Evolutionary conservation across 2,797 vertebrate species (phyloP).

Genomic region (Streptopelia turtur): DNA sequence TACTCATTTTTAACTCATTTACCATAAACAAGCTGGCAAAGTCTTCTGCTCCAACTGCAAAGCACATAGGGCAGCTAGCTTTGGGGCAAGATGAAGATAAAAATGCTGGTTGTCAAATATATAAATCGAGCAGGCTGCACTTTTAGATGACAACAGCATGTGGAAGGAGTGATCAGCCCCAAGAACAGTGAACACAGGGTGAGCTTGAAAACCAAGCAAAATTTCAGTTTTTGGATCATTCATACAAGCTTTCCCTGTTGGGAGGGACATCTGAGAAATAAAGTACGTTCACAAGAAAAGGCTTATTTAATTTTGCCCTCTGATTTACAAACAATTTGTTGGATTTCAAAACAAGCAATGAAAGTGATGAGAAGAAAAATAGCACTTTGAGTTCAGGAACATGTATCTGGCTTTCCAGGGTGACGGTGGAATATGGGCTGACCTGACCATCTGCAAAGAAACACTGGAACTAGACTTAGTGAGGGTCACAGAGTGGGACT

Average conservation of each 20-base stretch:
- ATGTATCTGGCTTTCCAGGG: neutral
- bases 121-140: neutral
- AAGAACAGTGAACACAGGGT: neutral
- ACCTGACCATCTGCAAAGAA: neutral
- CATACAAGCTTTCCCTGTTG: neutral
- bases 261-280: neutral
- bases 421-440: neutral
- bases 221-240: neutral
- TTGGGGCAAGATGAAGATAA: neutral
- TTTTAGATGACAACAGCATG: too few species aligned
- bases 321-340: neutral
- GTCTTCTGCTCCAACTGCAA: neutral
- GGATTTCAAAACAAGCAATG: neutral
- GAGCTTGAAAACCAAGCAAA: neutral
- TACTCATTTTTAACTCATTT: neutral
- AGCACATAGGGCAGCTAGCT: neutral
- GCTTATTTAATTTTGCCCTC: neutral
- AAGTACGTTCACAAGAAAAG: neutral
- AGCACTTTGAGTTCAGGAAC: neutral
- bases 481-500: neutral
- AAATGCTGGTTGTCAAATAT: accelerated
- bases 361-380: neutral
- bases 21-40: neutral
- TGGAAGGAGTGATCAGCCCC: neutral
- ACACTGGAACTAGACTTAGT: neutral